Conservation (phyloP, 2,888 invertebrate species). For the Eulithis prunata region DNA sequence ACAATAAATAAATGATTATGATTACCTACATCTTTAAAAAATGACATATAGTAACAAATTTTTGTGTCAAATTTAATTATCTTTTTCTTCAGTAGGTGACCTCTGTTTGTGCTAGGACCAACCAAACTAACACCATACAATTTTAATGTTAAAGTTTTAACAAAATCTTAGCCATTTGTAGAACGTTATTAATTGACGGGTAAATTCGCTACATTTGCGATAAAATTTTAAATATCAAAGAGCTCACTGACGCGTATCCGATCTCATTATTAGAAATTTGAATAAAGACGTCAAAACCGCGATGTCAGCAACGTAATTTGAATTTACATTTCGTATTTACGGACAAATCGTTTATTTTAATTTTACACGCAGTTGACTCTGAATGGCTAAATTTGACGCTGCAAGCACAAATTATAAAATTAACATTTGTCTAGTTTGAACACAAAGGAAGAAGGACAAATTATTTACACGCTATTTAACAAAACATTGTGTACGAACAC, state of each 20-base stretch:
- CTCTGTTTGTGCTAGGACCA: no score
- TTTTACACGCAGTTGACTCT: slow-evolving; percentile 80
- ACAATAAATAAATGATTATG: no score
- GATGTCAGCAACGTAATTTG: slow-evolving; percentile 53
- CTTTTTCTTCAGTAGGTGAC: no score
- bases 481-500: slow-evolving; percentile 70
- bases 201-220: slow-evolving; percentile 38
- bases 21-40: no score
- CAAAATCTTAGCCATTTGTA: slow-evolving; percentile 21
- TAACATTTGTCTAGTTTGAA: slow-evolving; percentile 66
- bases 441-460: slow-evolving; percentile 62
- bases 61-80: no score
- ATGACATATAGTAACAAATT: no score
- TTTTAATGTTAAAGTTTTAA: background rate
- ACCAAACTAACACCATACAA: background rate
- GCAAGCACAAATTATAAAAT: slow-evolving; percentile 69
- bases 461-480: slow-evolving; percentile 80
- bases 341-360: slow-evolving; percentile 78
- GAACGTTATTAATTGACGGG: slow-evolving; percentile 28
- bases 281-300: slow-evolving; percentile 81
- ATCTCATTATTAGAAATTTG: slow-evolving; percentile 72
- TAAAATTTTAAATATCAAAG: slow-evolving; percentile 71
- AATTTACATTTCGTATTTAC: slow-evolving; percentile 66
- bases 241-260: slow-evolving; percentile 63
- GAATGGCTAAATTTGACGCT: slow-evolving; percentile 63